These are phyloP conservation scores for Anabas testudineus DNA, from an alignment of 2,797 vertebrate species.

Conservation along the genomic window DNA sequence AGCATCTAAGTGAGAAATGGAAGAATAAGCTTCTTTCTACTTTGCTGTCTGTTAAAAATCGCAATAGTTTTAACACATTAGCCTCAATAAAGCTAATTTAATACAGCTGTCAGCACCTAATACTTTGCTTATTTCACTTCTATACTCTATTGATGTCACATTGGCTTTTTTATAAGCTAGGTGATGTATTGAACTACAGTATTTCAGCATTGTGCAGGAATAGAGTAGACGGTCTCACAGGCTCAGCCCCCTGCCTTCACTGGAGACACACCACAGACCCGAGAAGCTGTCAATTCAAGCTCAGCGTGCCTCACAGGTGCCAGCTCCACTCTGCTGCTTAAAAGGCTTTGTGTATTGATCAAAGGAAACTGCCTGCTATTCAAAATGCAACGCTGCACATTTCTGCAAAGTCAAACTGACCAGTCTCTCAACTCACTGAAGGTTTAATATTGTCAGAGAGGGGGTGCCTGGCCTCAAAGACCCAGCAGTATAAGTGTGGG, in stretches of 20 bases:
- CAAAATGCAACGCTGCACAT: slow-evolving; percentile 67
- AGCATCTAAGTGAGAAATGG: slow-evolving; percentile 13
- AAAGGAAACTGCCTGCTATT: slow-evolving; percentile 66
- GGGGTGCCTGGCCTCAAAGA: slow-evolving; percentile 40
- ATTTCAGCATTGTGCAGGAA: slow-evolving; percentile 27
- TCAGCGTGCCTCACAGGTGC: slow-evolving; percentile 67
- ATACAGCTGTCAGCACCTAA: slow-evolving; percentile 22
- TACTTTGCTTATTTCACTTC: slow-evolving; percentile 15
- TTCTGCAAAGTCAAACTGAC: slow-evolving; percentile 77
- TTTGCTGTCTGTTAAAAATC: slow-evolving; percentile 11
- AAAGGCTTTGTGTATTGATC: slow-evolving; percentile 73
- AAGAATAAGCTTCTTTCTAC: slow-evolving; percentile 2
- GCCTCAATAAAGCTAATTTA: slow-evolving; percentile 32
- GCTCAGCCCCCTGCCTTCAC: slow-evolving; percentile 33
- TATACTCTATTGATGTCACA: slow-evolving; percentile 13
- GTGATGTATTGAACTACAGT: slow-evolving; percentile 18
- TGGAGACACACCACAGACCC: slow-evolving; percentile 59
- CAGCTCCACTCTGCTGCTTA: slow-evolving; percentile 62
- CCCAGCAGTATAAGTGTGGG: not conserved
- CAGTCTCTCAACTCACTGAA: slow-evolving; percentile 52
- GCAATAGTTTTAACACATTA: slow-evolving; percentile 14
- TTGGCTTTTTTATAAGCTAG: slow-evolving; percentile 25
- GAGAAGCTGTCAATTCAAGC: slow-evolving; percentile 69
- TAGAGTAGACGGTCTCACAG: slow-evolving; percentile 32
- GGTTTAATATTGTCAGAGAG: slow-evolving; percentile 56